Evolutionary conservation across 2,113 vertebrate genomes (phyloP), one percentile per base, ranked within the genome.

Genomic region (Gopherus flavomarginatus): DNA sequence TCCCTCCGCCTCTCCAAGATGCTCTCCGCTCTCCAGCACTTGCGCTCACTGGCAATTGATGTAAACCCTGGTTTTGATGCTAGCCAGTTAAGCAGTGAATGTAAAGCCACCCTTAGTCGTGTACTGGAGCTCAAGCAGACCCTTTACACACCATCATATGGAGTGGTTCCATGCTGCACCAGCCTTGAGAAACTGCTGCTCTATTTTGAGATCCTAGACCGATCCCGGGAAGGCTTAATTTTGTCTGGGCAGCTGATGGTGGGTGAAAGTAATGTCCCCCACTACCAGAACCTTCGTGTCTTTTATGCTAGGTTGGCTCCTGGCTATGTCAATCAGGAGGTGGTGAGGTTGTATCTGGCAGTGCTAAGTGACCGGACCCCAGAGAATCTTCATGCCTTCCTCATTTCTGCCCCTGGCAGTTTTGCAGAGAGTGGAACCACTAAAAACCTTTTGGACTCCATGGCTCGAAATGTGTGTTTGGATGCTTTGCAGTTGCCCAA

Each of bases 221-320:
- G 98, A 87, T 99, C 99, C 0, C 98, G 99, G 4, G 99, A 99
- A 89, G 99, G 99, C 1, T 98, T 98, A 0, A 98, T 99, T 38
- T 98, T 99, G 26, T 99, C 98, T 2, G 99, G 99, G 72, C 99
- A 99, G 98, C 98, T 99, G 31, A 99, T 99, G 99, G 99, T 99
- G 79, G 99, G 99, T 4, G 99, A 99, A 98, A 99, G 99, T 98
- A 99, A 99, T 0, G 99, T 99, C 79, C 99, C 99, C 1, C 99
- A 99, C 97, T 99, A 99, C 96, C 99, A 99, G 96, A 99, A 99
- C 96, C 98, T 99, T 86, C 98, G 98, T 0, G 98, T 99, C 96
- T 99, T 99, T 98, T 99, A 99, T 0, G 99, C 99, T 19, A 98
- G 99, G 95, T 97, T 99, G 97, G 99, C 99, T 3, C 99, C 99